Evolutionary conservation across 1,140 invertebrate species (phyloP), one percentile per base, ranked within the genome.

Genomic region (Drosophila kanapiae): DNA sequence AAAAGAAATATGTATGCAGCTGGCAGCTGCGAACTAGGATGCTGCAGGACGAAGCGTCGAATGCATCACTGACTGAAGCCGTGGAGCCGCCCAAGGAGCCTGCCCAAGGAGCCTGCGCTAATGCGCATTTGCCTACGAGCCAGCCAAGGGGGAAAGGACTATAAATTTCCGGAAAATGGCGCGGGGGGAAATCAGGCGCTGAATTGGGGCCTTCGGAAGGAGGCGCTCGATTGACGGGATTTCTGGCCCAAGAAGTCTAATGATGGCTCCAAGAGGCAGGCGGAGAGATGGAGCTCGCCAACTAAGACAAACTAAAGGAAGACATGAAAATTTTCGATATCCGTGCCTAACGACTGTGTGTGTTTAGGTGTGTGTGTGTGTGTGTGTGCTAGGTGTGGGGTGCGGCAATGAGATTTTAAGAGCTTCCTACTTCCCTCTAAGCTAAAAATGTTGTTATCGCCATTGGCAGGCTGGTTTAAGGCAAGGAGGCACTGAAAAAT

Each of bases 261-360:
- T 87, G 84, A 87, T 87, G 69, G 62, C 68, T 70, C 47, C 38
- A 42, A 61, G 49, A 2, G 38, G 31, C 76, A n/a, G 38, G 5
- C 7, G 74, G 60, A 49, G 16, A 70, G 64, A 37, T n/a, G n/a
- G 63, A 54, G 31, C 33, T 51, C 27, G 23, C 54, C 57, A 58
- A 67, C 80, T 90, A 90, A 90, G 81, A 90, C 85, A 90, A 90
- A 90, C 85, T 90, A 90, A 90, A 90, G 85, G 85, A 90, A 90
- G 85, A 90, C 85, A 90, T 90, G 85, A 90, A 90, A 90, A 90
- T 90, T 85, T 90, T 90, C 85, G 81, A 90, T 90, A 90, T 90
- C 85, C 85, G 78, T 84, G 80, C 84, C 84, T 87, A 84, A 87
- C 83, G 83, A 87, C 68, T 83, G 57, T 48, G 68, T 63, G 37